Conservation (phyloP, 2,797 vertebrate species). For the Rallus crepitans region DNA sequence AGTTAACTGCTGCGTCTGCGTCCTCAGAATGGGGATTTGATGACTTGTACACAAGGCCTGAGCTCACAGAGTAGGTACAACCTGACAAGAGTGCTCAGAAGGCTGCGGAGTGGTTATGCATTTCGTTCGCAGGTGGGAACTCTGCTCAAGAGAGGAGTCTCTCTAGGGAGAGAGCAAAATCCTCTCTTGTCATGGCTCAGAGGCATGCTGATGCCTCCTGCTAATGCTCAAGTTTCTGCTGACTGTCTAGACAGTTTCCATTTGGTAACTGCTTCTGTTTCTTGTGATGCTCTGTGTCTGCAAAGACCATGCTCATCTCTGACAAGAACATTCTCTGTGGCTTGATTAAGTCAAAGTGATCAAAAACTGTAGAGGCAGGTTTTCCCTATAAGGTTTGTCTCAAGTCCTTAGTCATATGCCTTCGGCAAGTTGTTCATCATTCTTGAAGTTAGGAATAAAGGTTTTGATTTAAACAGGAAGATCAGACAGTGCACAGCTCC, state of each 20-base stretch:
- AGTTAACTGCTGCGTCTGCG: not conserved
- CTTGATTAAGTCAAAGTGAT: slow-evolving; percentile 33
- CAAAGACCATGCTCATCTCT: not conserved
- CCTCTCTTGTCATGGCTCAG: not conserved
- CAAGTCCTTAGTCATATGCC: not conserved
- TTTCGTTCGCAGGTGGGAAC: slow-evolving; percentile 10
- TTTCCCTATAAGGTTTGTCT: slow-evolving; percentile 32
- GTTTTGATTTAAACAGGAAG: not conserved
- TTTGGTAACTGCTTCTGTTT: not conserved
- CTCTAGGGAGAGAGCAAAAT: not conserved
- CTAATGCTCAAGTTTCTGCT: slow-evolving; percentile 50
- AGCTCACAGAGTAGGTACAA: not conserved
- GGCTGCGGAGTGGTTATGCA: not conserved
- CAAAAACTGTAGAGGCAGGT: slow-evolving; percentile 5
- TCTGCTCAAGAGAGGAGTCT: not conserved
- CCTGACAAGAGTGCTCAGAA: not conserved
- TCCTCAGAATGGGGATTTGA: not conserved
- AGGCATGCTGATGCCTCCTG: slow-evolving; percentile 28
- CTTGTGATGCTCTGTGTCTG: not conserved
- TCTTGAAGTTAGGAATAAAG: not conserved
- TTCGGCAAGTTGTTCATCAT: not conserved
- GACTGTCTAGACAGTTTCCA: slow-evolving; percentile 53
- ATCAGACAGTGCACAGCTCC: not conserved
- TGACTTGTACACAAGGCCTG: rapidly evolving
- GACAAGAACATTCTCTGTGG: not conserved